These are phyloP conservation scores for Ptychodera flava DNA, from an alignment of 35 echinoderm and acorn worm genomes.

Conservation along the genomic window DNA sequence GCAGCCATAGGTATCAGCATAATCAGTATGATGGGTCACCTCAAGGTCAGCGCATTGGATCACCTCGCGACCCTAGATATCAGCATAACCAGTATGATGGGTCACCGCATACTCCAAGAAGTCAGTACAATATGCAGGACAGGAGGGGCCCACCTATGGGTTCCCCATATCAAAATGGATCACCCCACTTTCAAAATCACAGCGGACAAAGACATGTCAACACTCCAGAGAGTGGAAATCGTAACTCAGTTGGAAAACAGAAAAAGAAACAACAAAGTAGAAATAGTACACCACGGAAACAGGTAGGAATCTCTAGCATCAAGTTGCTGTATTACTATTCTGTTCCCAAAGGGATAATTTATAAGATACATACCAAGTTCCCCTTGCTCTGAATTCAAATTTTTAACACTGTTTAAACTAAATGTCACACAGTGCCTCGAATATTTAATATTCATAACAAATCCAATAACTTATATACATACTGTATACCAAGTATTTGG, in stretches of 20 bases:
- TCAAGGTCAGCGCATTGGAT: not conserved
- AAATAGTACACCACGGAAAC: not conserved
- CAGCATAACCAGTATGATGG: not conserved
- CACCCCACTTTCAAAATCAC: no score
- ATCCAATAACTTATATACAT: not conserved
- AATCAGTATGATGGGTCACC: no score
- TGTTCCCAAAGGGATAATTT: not conserved
- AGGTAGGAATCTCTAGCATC: not conserved
- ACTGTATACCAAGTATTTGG: not conserved
- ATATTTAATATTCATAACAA: not conserved
- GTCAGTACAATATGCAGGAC: not conserved
- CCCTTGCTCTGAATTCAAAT: not conserved
- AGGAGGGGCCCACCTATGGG: not conserved
- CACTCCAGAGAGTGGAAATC: not conserved
- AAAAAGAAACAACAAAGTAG: not conserved
- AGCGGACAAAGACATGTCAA: not conserved
- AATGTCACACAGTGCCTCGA: not conserved
- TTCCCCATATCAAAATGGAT: not conserved
- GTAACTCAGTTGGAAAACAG: not conserved
- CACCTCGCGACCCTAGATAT: not conserved
- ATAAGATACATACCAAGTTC: no score
- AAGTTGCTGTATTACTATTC: not conserved
- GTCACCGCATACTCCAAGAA: not conserved
- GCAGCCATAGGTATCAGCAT: not conserved
- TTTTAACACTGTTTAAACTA: not conserved